phyloP scores from a whole-genome alignment of 2,888 invertebrate genomes.

The Cephalotes varians region DNA sequence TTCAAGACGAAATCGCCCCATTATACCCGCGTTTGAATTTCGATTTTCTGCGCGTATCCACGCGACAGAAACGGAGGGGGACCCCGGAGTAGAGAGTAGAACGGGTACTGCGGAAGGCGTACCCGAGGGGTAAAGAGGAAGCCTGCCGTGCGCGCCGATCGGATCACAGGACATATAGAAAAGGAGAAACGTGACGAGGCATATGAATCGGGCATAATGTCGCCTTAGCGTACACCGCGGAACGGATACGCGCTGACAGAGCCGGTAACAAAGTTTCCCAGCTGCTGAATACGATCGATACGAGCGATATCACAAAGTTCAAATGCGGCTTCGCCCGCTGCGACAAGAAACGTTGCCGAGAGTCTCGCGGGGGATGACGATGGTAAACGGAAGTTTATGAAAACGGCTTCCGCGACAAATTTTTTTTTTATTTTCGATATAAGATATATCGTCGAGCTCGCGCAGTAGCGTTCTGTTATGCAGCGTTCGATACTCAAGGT shows the following conservation, averaged over 20 bases:
- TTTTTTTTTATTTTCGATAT: not conserved
- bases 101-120: not conserved
- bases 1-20: constrained; percentile 61
- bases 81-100: not conserved
- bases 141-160: not conserved
- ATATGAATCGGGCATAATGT: constrained; percentile 62
- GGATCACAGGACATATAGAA: constrained; percentile 33
- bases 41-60: constrained; percentile 51
- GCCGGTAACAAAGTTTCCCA: constrained; percentile 56
- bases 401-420: not conserved
- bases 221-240: constrained; percentile 13
- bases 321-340: not conserved
- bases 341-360: constrained; percentile 2
- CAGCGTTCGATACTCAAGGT: not conserved
- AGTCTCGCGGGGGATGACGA: not conserved
- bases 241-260: constrained; percentile 54
- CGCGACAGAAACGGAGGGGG: constrained; percentile 9
- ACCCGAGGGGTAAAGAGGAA: not conserved
- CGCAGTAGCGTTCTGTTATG: not conserved
- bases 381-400: not conserved
- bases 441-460: not conserved
- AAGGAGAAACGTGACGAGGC: constrained; percentile 59
- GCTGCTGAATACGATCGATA: constrained; percentile 46
- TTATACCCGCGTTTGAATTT: constrained; percentile 70
- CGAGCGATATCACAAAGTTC: constrained; percentile 36